These are phyloP conservation scores for Trichechus manatus DNA, from an alignment of 2,113 vertebrate genomes.

Conservation along the genomic window DNA sequence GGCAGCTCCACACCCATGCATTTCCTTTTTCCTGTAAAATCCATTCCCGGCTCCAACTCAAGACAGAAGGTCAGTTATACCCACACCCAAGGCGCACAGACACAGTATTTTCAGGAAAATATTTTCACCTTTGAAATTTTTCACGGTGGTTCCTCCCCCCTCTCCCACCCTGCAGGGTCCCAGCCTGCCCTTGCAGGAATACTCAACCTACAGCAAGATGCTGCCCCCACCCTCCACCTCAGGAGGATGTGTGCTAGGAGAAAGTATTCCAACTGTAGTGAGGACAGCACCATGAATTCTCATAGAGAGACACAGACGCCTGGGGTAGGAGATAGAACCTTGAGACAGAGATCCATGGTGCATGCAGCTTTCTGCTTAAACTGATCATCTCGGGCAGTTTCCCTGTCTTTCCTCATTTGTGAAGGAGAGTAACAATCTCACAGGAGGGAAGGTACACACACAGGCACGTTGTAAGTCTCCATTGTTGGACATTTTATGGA, in stretches of 20 bases:
- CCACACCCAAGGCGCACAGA: slow-evolving; percentile 41
- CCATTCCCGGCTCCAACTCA: slow-evolving; percentile 56
- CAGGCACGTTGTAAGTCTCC: neutral
- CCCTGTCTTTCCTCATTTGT: slow-evolving; percentile 11
- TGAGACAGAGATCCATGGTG: neutral
- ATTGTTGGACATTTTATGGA: neutral
- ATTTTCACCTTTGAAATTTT: slow-evolving; percentile 55
- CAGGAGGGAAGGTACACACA: neutral
- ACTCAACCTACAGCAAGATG: neutral
- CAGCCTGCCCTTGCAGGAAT: neutral
- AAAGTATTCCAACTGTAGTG: neutral
- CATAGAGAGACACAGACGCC: neutral
- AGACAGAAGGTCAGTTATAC: slow-evolving; percentile 62
- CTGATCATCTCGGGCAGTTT: neutral
- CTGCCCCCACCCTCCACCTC: no score
- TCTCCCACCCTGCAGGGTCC: neutral
- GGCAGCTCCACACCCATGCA: slow-evolving; percentile 68
- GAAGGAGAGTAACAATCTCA: slow-evolving; percentile 25
- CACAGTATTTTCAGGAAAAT: slow-evolving; percentile 70
- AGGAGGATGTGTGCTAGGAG: neutral
- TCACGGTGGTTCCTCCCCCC: neutral
- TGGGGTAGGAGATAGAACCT: neutral
- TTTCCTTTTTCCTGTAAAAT: slow-evolving; percentile 74
- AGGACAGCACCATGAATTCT: neutral
- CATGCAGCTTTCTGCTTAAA: neutral